Percentiles rank a stretch among this genome's conserved stretches.
These are phyloP conservation scores for Aramus guarauna DNA, from an alignment of 2,113 vertebrate genomes.

Conservation along the genomic window DNA sequence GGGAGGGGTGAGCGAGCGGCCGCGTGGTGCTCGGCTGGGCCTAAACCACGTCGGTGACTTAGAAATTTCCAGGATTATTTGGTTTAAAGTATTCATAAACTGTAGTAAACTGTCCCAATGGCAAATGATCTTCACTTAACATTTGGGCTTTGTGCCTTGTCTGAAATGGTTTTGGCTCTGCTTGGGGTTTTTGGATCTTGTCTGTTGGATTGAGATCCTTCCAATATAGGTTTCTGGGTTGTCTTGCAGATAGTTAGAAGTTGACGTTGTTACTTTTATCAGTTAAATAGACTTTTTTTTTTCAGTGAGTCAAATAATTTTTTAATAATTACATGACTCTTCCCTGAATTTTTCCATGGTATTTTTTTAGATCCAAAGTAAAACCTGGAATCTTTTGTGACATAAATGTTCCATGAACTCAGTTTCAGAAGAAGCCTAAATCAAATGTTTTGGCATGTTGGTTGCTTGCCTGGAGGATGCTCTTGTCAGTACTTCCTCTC, in stretches of 20 bases:
- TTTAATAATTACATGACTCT: fast-evolving
- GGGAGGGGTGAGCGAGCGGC: too few relatives aligned
- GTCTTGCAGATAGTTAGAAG: background rate
- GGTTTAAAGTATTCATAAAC: background rate
- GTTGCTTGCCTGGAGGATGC: background rate
- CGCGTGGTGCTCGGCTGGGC: too few relatives aligned
- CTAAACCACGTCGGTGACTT: too few relatives aligned
- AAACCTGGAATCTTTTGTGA: background rate
- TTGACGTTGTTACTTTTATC: background rate
- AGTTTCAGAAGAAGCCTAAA: background rate
- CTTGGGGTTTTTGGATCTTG: background rate
- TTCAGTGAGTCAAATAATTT: background rate
- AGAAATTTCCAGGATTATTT: background rate
- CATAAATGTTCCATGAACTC: background rate
- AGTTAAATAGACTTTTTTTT: background rate
- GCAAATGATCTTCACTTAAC: background rate
- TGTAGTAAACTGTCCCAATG: background rate
- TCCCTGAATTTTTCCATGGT: background rate
- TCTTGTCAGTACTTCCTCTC: background rate
- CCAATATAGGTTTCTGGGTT: background rate
- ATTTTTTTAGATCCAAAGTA: background rate
- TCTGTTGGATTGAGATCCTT: background rate
- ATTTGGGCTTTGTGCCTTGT: background rate
- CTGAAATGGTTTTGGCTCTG: background rate
- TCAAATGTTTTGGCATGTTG: background rate